These are phyloP conservation scores for Pocota personata DNA, from an alignment of 2,888 invertebrate genomes.

Conservation along the genomic window DNA sequence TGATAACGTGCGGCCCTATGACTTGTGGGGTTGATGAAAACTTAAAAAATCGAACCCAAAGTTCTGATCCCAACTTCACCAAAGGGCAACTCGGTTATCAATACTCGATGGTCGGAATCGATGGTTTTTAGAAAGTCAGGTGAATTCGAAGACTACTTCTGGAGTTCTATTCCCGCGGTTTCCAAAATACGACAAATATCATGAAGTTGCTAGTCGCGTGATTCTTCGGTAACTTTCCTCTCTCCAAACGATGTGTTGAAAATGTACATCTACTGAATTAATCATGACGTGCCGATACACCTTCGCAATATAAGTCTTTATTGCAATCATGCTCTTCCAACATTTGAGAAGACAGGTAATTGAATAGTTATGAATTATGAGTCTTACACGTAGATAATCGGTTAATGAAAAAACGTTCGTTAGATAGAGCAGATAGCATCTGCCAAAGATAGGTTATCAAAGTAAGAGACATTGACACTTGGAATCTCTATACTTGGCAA, in stretches of 20 bases:
- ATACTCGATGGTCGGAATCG: slow-evolving; percentile 15
- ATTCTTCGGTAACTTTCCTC: neutral
- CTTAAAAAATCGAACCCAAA: slow-evolving; percentile 34
- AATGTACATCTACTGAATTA: neutral
- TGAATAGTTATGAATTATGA: too few relatives aligned
- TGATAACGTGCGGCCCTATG: neutral
- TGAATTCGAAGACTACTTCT: slow-evolving; percentile 48
- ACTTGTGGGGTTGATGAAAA: neutral
- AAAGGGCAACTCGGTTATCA: slow-evolving; percentile 4
- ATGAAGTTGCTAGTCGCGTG: neutral
- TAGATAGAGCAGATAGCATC: too few relatives aligned
- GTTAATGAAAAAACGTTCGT: too few relatives aligned
- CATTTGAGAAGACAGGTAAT: neutral
- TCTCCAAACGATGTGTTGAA: slow-evolving; percentile 4
- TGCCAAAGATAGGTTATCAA: too few relatives aligned
- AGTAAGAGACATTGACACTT: too few relatives aligned
- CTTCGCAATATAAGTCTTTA: slow-evolving; percentile 19
- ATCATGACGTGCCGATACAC: slow-evolving; percentile 1
- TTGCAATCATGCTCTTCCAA: neutral
- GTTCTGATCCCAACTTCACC: slow-evolving; percentile 34
- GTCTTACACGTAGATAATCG: too few relatives aligned
- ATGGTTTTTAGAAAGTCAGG: slow-evolving; percentile 16
- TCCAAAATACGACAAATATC: neutral
- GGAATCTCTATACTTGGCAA: too few relatives aligned
- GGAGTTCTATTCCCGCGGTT: slow-evolving; percentile 31